phyloP scores from a whole-genome alignment of 2,113 vertebrate genomes.

The Platysteira castanea region DNA sequence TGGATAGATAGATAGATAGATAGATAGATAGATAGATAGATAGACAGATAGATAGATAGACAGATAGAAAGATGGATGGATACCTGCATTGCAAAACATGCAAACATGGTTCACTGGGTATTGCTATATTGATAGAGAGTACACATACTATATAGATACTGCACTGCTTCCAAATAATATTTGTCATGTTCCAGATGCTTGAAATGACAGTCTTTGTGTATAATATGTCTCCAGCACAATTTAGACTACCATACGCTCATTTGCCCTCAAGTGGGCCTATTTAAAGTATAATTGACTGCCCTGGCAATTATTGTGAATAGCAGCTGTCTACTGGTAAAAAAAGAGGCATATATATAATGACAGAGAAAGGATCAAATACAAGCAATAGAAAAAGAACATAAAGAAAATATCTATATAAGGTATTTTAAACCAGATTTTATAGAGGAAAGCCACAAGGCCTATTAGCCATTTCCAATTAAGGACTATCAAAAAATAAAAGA shows the following conservation, averaged over 20 bases:
- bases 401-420: constrained; percentile 76
- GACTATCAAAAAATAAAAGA: constrained; percentile 72
- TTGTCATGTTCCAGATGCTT: constrained; percentile 75
- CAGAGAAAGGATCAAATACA: constrained; percentile 76
- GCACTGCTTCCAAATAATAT: constrained; percentile 61
- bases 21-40: not conserved
- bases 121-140: not conserved
- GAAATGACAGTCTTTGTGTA: constrained; percentile 73
- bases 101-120: not conserved
- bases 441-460: constrained; percentile 68
- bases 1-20: not conserved
- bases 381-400: constrained; percentile 67
- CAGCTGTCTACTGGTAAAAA: constrained; percentile 76
- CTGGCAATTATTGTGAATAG: constrained; percentile 82
- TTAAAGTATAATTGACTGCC: constrained; percentile 85
- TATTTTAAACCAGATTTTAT: constrained; percentile 72
- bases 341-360: constrained; percentile 75
- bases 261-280: constrained; percentile 83
- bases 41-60: fast-evolving
- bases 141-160: not conserved
- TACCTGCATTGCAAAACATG: not conserved
- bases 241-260: constrained; percentile 76
- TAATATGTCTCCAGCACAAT: constrained; percentile 73
- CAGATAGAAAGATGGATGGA: not conserved
- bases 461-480: constrained; percentile 77